phyloP scores from a whole-genome alignment of 2,888 invertebrate genomes.

The Chrysolina americana region DNA sequence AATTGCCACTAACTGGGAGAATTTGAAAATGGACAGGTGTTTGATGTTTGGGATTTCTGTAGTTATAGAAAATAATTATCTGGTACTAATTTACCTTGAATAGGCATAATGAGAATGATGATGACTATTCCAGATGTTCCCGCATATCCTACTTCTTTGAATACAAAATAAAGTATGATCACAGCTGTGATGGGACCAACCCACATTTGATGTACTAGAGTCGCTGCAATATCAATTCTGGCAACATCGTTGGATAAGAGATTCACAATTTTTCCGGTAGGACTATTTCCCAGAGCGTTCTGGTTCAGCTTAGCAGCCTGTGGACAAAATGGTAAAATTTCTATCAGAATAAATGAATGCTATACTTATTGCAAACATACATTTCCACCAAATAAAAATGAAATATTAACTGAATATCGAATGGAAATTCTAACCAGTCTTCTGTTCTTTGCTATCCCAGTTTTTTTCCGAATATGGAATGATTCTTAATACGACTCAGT shows the following conservation, averaged over 20 bases:
- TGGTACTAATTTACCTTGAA: slow-evolving; percentile 82
- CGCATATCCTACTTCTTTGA: slow-evolving; percentile 80
- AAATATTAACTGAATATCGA: no score
- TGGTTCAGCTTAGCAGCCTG: slow-evolving; percentile 82
- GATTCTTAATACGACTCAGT: no score
- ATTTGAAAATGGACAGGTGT: no score
- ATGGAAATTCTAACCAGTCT: no score
- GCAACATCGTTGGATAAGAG: slow-evolving; percentile 94
- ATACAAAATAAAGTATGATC: slow-evolving; percentile 85
- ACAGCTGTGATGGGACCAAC: slow-evolving; percentile 79
- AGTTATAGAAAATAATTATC: no score
- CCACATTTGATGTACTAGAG: slow-evolving; percentile 91
- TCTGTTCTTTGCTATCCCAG: no score
- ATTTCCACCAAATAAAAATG: no score
- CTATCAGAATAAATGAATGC: neutral
- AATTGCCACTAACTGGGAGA: no score
- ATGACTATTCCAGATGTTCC: slow-evolving; percentile 85
- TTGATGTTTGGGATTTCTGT: no score
- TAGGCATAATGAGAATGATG: slow-evolving; percentile 84
- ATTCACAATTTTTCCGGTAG: slow-evolving; percentile 93
- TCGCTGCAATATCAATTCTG: slow-evolving; percentile 88
- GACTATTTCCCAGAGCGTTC: slow-evolving; percentile 78
- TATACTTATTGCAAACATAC: neutral
- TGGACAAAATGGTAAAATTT: slow-evolving; percentile 16
- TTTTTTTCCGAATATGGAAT: no score